Evolutionary conservation across 64 coral and sea anemone genomes (phyloP), one percentile per base, ranked within the genome.

Genomic region (Astreopora myriophthalma): DNA sequence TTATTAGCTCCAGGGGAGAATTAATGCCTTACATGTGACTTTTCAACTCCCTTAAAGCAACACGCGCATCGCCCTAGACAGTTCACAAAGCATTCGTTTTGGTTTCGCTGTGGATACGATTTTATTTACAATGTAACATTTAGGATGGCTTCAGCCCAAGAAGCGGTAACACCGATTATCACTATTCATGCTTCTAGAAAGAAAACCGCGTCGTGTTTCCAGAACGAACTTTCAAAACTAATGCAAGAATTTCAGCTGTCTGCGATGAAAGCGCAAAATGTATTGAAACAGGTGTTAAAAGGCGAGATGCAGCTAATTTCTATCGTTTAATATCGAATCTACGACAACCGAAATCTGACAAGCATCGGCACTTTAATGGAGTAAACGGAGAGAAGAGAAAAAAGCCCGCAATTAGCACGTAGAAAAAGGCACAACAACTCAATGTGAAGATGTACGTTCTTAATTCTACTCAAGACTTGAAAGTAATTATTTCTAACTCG

Each of bases 241-340:
- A 8, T 64, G 52, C 34, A 83, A 65, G 57, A 83, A 80, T 80
- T 83, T 83, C 79, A 83, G 79, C 79, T 83, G 79, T 40, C 79
- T 25, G 79, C 79, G 52, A 83, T 64, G 51, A 83, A 83, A 63
- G 79, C 57, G 13, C 33, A 83, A 65, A 83, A 83, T 83, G 48
- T 64, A 64, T 83, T 83, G 79, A 83, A 83, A 83, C 79, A 83
- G 79, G 79, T 83, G 79, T 65, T 65, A 35, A 12, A 16, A 60
- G 29, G 48, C 20, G 51, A 80, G 76, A 32, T 63, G 57, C 34
- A 83, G 79, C 79, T 83, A 63, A 83, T 83, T 83, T 83, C 52
- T 30, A 83, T 83, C 79, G 79, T 83, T 83, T 83, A 63, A 83
- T 83, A 83, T 64, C 79, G 55, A 83, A 26, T 83, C 79, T 83